These are phyloP conservation scores for Spodoptera frugiperda DNA, from an alignment of 1,140 invertebrate genomes.

Conservation along the genomic window DNA sequence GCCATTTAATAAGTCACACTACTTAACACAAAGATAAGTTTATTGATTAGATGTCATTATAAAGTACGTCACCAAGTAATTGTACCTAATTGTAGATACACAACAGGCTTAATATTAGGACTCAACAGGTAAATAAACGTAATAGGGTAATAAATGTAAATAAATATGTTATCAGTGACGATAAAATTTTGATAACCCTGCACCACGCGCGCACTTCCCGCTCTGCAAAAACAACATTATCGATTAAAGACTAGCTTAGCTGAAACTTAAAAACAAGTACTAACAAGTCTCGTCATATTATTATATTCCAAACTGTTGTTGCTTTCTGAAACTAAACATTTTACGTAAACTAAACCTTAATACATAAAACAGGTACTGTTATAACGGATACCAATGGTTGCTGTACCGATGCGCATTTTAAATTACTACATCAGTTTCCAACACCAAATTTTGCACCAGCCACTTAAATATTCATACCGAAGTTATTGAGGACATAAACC, in stretches of 20 bases:
- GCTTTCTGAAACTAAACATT: background rate
- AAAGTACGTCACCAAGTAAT: background rate
- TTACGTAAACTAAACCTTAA: background rate
- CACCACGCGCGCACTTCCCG: constrained; percentile 32
- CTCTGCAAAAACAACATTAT: constrained; percentile 16
- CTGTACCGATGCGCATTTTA: background rate
- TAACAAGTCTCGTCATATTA: background rate
- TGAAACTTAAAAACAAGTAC: background rate
- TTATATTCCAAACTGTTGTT: background rate
- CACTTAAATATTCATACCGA: constrained; percentile 12
- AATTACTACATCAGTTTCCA: background rate
- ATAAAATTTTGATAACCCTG: constrained; percentile 45
- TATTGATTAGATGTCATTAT: constrained; percentile 7
- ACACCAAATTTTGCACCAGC: no score
- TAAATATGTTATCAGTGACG: constrained; percentile 29
- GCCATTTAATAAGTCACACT: background rate
- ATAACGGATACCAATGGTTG: no score
- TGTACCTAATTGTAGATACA: background rate
- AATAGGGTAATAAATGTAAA: constrained; percentile 41
- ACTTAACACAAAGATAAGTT: constrained; percentile 4
- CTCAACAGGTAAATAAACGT: constrained; percentile 34
- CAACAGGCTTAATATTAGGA: constrained; percentile 10
- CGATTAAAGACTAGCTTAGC: background rate
- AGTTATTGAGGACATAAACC: constrained; percentile 7
- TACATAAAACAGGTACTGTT: no score